Conservation (phyloP, 2,888 invertebrate genomes). For the Chrysina gloriosa region DNA sequence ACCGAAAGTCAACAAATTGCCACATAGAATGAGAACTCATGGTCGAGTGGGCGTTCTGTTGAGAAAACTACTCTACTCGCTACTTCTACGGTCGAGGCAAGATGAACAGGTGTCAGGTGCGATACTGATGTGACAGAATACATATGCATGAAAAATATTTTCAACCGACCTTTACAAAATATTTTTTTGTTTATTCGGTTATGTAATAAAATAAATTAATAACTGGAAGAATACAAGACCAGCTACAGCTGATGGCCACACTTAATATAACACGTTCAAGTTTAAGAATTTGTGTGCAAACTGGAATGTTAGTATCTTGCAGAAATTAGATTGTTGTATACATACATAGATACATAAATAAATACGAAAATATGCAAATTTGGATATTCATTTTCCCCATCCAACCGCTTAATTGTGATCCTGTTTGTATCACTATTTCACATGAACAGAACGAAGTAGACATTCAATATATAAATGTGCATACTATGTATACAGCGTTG, state of each 20-base stretch:
- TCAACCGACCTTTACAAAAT: constrained; percentile 6
- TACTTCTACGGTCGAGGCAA: constrained; percentile 6
- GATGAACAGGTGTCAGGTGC: constrained; percentile 38
- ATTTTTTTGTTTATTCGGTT: constrained; percentile 19
- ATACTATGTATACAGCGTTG: too few species aligned
- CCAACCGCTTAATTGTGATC: too few species aligned
- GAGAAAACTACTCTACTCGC: constrained; percentile 20
- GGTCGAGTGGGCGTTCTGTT: constrained; percentile 23
- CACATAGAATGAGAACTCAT: constrained; percentile 27
- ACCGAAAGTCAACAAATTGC: constrained; percentile 34
- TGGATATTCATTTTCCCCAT: too few species aligned
- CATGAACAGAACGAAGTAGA: too few species aligned
- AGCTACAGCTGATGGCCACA: background rate
- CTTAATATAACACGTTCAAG: background rate
- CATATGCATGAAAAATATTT: constrained; percentile 7
- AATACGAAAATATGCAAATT: too few species aligned
- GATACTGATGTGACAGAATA: constrained; percentile 15
- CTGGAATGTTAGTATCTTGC: too few species aligned
- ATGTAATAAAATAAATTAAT: constrained; percentile 7
- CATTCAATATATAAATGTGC: too few species aligned
- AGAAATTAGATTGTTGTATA: too few species aligned
- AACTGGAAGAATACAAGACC: background rate
- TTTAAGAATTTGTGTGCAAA: too few species aligned
- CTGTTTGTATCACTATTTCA: too few species aligned
- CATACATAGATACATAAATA: too few species aligned